phyloP scores from a whole-genome alignment of 2,797 vertebrate species.

The Ceryle rudis region DNA sequence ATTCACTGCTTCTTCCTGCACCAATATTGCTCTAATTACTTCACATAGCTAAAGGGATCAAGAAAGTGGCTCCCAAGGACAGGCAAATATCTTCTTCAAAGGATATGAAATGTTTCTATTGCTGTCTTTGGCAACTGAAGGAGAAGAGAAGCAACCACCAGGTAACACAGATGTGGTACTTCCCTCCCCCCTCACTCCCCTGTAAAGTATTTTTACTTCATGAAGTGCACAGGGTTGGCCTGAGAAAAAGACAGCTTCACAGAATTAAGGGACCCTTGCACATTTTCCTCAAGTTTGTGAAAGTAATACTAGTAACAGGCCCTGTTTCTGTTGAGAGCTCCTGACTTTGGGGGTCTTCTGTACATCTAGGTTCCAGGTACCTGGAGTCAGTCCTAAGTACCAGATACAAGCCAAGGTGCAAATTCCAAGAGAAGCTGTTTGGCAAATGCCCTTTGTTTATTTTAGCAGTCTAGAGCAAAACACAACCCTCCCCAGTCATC shows the following conservation, averaged over 20 bases:
- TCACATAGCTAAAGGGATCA: slow-evolving; percentile 39
- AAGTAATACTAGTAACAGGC: not conserved
- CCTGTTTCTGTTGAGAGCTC: not conserved
- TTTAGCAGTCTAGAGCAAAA: slow-evolving; percentile 26
- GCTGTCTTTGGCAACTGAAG: slow-evolving; percentile 29
- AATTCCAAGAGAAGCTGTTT: slow-evolving; percentile 11
- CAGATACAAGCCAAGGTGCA: slow-evolving; percentile 29
- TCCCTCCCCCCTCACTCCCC: not conserved
- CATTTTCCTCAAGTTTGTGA: not conserved
- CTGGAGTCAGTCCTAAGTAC: not conserved
- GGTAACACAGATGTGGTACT: slow-evolving; percentile 39
- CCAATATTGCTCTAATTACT: slow-evolving; percentile 43
- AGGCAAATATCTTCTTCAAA: slow-evolving; percentile 13
- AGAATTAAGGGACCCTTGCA: not conserved
- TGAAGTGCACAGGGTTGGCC: slow-evolving; percentile 9
- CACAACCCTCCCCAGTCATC: not conserved
- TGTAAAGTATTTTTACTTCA: slow-evolving; percentile 54
- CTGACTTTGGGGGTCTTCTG: not conserved
- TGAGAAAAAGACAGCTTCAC: slow-evolving; percentile 2
- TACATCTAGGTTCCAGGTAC: not conserved
- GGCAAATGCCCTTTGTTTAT: slow-evolving; percentile 23
- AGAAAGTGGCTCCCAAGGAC: slow-evolving; percentile 39
- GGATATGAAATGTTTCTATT: slow-evolving; percentile 23
- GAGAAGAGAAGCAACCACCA: slow-evolving; percentile 53
- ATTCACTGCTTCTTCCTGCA: slow-evolving; percentile 60